Evolutionary conservation across 2,888 invertebrate genomes (phyloP), one percentile per base, ranked within the genome.

Genomic region (Scaptomyza parva): DNA sequence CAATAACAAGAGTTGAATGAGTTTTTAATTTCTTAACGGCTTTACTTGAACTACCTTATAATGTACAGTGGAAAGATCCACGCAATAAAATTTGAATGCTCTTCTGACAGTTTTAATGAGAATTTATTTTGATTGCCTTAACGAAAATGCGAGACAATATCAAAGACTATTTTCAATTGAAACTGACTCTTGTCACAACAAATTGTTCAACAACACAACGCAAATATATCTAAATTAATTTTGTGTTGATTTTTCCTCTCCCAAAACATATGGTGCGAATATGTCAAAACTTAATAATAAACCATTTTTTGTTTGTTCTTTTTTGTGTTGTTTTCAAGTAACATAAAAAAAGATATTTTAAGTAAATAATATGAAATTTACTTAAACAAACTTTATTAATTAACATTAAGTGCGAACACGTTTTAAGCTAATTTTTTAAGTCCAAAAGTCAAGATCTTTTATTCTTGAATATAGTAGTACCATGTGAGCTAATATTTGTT

Each of bases 401-500:
- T 48, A 1, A 11, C 14, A 12, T 8, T 37, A 22, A 22, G 2
- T 48, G 6, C 4, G 11, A 2, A n/a, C 17, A 30, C 12, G 12
- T 12, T 12, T n/a, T 28, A 3, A 9, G 3, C 2, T 33, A 7
- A 4, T n/a, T 47, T n/a, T 6, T 20, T 14, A 20, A 33, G n/a
- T n/a, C n/a, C 30, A 20, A 12, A 24, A 30, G 17, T n/a, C n/a
- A 18, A 47, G 18, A n/a, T 35, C 22, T 24, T 14, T 7, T 9
- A n/a, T 28, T n/a, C 3, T 35, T 35, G 6, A 35, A 14, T 14
- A 39, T 53, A 44, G n/a, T n/a, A n/a, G n/a, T 30, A 48, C 50
- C 67, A 59, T 73, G 30, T 65, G 73, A 17, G 37, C 47, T 44
- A 79, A 85, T 75, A 81, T 78, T 81, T 60, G 40, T 28, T 33